Base-by-base conservation (phyloP, 2,888 invertebrate genomes). In the Trichogramma dendrolimi region DNA sequence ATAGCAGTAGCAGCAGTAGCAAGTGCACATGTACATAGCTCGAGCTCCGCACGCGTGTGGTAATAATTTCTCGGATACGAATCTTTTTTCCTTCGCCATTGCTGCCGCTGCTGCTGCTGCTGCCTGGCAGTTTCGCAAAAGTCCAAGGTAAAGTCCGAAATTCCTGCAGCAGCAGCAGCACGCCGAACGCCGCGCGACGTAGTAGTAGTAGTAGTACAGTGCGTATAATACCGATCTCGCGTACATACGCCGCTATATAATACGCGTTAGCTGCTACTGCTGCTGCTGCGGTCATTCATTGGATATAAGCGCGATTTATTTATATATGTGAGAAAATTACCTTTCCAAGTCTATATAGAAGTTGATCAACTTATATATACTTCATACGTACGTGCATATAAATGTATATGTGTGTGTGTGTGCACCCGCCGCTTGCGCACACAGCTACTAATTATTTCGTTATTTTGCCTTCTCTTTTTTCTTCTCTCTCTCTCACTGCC, bases 121-220 rank as follows among this genome's bases (percentile, higher is more conserved):
- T 1, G 40, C 53, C 4, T 10, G 52, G n/a, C 38, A 51, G 51
- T 65, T 65, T 65, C 65, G 62, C 58, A 65, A 65, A 62, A 52
- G 48, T 55, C 49, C 65, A 65, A 65, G 65, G 65, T 62, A 52
- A 65, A 54, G 60, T 59, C 65, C 65, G 58, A 65, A 65, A 65
- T 64, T 64, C 64, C 61, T 27, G 27, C 27, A 27, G 27, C 27
- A 27, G 27, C 27, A 27, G 27, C 27, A 27, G 27, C 27, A 27
- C 27, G 27, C 27, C 27, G 27, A 27, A 27, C 27, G 27, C 27
- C 27, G 27, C 27, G 27, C 27, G 27, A 27, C 27, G 27, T 27
- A 27, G 27, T 27, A 27, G 27, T 27, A 27, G 27, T 27, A 27
- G 27, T 27, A 14, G 2, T 14, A 27, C 27, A 27, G 27, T 27